These are phyloP conservation scores for Atherinomorus stipes DNA, from an alignment of 2,113 vertebrate genomes.

Conservation along the genomic window DNA sequence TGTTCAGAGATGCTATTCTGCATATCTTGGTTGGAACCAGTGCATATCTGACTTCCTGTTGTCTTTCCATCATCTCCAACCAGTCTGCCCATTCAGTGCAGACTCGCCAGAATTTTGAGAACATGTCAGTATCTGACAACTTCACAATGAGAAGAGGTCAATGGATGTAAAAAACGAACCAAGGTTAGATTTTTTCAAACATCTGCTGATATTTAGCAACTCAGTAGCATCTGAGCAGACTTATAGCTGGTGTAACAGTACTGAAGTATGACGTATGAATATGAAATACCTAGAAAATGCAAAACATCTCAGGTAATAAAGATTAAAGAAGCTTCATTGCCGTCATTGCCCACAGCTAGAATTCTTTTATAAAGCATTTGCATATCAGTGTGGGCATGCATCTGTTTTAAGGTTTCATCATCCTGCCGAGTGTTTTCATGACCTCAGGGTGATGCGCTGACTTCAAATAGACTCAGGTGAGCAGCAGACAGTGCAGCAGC, in stretches of 20 bases:
- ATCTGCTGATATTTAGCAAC: constrained; percentile 21
- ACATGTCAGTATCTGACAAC: too few relatives aligned
- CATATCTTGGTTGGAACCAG: too few relatives aligned
- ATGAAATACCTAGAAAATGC: constrained; percentile 24
- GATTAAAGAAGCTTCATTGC: constrained; percentile 53
- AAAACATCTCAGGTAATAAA: constrained; percentile 52
- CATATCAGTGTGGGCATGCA: constrained; percentile 34
- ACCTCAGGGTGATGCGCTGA: constrained; percentile 34
- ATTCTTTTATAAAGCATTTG: constrained; percentile 50
- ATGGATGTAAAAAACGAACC: neutral
- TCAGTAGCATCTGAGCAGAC: constrained; percentile 14
- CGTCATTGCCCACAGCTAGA: constrained; percentile 50
- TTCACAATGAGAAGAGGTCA: too few relatives aligned
- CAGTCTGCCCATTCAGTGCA: too few relatives aligned
- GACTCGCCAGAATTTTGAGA: too few relatives aligned
- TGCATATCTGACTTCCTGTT: too few relatives aligned
- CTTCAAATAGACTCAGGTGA: constrained; percentile 65
- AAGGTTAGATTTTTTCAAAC: constrained; percentile 20
- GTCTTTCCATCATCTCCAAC: too few relatives aligned
- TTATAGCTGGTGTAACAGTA: neutral
- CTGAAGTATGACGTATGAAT: constrained; percentile 12
- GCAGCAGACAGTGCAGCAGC: constrained; percentile 22
- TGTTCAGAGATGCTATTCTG: too few relatives aligned
- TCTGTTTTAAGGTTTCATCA: constrained; percentile 58
- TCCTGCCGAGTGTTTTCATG: constrained; percentile 36